Percentiles rank a stretch among this genome's conserved stretches.
Evolutionary conservation across 2,113 vertebrate species (phyloP).

Genomic region (Acrocephalus arundinaceus): DNA sequence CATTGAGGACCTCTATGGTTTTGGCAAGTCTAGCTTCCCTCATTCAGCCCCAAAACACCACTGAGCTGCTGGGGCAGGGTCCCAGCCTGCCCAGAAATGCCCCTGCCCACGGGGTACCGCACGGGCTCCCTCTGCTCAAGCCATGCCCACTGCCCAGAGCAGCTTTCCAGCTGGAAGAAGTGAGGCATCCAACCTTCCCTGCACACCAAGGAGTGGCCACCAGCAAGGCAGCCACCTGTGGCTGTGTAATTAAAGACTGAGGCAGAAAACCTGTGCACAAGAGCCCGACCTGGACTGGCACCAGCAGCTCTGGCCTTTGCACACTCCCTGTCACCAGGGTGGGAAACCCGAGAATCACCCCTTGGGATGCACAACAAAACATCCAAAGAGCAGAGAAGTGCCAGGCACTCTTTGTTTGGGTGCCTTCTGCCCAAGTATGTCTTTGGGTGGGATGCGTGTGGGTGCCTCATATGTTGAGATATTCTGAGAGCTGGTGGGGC

Average conservation of each 20-base stretch:
- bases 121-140: fast-evolving
- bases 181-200: background rate
- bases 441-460: background rate
- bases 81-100: background rate
- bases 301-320: background rate
- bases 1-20: background rate
- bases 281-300: background rate
- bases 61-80: fast-evolving
- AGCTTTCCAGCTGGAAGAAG: background rate
- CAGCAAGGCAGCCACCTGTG: background rate
- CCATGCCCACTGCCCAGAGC: background rate
- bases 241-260: background rate
- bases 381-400: background rate
- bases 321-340: fast-evolving
- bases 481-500: background rate
- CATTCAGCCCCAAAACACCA: background rate
- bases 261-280: background rate
- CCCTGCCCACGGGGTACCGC: fast-evolving
- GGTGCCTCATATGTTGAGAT: fast-evolving
- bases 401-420: background rate
- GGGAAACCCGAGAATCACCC: background rate
- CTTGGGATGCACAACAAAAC: background rate
- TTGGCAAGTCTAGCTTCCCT: background rate
- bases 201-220: background rate
- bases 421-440: background rate